phyloP scores from a whole-genome alignment of 2,113 vertebrate genomes.

The Pavo muticus region DNA sequence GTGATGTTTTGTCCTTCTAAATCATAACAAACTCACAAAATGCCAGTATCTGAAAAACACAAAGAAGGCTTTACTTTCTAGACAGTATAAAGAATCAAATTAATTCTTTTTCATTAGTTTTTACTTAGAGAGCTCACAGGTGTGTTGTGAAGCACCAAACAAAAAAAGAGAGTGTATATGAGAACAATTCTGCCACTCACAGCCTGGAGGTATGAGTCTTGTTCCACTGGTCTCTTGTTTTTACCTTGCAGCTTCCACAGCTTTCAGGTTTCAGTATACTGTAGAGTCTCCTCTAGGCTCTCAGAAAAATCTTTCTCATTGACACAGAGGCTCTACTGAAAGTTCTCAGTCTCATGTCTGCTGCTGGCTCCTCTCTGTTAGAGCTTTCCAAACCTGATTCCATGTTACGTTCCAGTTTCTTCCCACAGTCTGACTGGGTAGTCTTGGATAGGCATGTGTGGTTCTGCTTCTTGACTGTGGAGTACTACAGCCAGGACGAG shows the following conservation, averaged over 20 bases:
- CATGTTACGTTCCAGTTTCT: accelerated
- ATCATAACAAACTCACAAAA: background rate
- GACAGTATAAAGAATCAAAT: background rate
- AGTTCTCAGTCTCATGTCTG: background rate
- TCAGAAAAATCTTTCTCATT: background rate
- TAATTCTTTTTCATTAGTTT: background rate
- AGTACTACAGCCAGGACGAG: background rate
- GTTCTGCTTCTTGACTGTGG: background rate
- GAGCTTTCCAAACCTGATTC: background rate
- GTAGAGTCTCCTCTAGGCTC: background rate
- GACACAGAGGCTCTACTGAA: background rate
- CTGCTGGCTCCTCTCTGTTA: background rate
- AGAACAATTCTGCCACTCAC: background rate
- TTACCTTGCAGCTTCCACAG: background rate
- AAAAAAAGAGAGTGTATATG: background rate
- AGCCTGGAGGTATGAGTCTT: background rate
- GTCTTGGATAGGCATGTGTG: background rate
- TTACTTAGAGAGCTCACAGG: background rate
- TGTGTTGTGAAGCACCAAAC: background rate
- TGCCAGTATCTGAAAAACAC: background rate
- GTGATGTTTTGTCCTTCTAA: background rate
- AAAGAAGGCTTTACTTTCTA: background rate
- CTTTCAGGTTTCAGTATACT: background rate
- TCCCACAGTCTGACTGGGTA: background rate
- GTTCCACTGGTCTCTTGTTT: background rate